phyloP scores from a whole-genome alignment of 2,797 vertebrate species.

The Danio aesculapii region DNA sequence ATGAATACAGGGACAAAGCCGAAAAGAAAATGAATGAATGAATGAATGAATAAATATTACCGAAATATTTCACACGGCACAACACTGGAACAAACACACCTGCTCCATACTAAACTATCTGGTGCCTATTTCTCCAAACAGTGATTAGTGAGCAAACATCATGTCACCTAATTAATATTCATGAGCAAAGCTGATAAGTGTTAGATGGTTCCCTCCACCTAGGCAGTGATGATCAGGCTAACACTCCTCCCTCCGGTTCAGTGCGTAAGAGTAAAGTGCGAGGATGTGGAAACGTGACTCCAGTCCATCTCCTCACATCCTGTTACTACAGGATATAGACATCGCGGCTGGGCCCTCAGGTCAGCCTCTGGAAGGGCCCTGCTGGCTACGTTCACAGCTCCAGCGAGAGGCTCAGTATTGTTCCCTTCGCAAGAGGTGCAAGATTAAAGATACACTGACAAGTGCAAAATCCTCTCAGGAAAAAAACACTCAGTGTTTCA shows the following conservation, averaged over 20 bases:
- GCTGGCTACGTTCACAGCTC: constrained; percentile 71
- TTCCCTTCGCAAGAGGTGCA: constrained; percentile 69
- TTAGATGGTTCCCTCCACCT: constrained; percentile 16
- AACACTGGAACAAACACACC: not conserved
- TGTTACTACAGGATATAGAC: constrained; percentile 81
- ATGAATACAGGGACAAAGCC: too few species aligned
- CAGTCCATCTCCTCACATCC: constrained; percentile 75
- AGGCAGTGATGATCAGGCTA: constrained; percentile 25
- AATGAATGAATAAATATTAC: not conserved
- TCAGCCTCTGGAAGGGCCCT: constrained; percentile 58
- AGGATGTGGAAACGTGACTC: constrained; percentile 80
- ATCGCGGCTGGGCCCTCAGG: constrained; percentile 68
- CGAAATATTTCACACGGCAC: too few species aligned
- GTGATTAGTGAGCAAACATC: not conserved
- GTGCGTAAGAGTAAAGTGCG: constrained; percentile 21
- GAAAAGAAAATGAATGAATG: too few species aligned
- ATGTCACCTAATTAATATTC: not conserved
- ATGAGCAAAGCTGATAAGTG: not conserved
- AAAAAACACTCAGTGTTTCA: constrained; percentile 77
- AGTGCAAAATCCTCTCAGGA: constrained; percentile 76
- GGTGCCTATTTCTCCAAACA: not conserved
- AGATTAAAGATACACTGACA: constrained; percentile 67
- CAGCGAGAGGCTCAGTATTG: constrained; percentile 72
- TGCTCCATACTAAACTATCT: not conserved
- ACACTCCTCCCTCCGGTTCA: constrained; percentile 25